Evolutionary conservation across 2,797 vertebrate species (phyloP), one percentile per base, ranked within the genome.

Genomic region (Phrynocephalus forsythii): DNA sequence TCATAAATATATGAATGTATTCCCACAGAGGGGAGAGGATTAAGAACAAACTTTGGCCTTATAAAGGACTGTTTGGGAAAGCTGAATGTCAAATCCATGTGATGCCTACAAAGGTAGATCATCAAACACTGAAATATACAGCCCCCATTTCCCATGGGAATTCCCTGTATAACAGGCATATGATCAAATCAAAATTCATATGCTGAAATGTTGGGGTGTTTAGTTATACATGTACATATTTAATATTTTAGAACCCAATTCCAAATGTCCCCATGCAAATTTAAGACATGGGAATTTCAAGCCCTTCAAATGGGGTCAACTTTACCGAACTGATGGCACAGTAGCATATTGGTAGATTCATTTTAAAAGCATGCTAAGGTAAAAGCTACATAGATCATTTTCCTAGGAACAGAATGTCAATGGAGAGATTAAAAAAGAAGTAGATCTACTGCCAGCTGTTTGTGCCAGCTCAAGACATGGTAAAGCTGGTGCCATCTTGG

Each of bases 381-480:
- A 60, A 71, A 72, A 1, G 67, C 20, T 22, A 20, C 16, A 44
- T 33, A 48, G 22, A 78, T 24, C 81, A 48, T 93, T 83, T 87
- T 87, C 79, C 83, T 60, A 86, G 90, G 78, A 33, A 77, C 1
- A 9, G 15, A 1, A 56, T 50, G 7, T 44, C 82, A 87, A 90
- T 30, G 24, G 33, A 24, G 56, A 11, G 2, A 56, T 82, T 84
- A 20, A 6, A 87, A 81, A 75, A 88, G 84, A 22, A 85, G 85
- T 6, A 69, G 85, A 82, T 87, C 10, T 85, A 60, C 33, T 91
- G 60, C 82, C 79, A 80, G 85, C 5, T 60, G 60, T 56, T 0
- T 28, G 67, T 85, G 63, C 80, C 28, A 75, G 80, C 26, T 68
- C 79, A 90, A 88, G 56, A n/a, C 30, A 90, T 56, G 52, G 56